A percentile compares a stretch with the other conserved stretches of the same genome.
phyloP scores from a whole-genome alignment of 2,797 vertebrate species.

The Melanotaenia maccullochi region DNA sequence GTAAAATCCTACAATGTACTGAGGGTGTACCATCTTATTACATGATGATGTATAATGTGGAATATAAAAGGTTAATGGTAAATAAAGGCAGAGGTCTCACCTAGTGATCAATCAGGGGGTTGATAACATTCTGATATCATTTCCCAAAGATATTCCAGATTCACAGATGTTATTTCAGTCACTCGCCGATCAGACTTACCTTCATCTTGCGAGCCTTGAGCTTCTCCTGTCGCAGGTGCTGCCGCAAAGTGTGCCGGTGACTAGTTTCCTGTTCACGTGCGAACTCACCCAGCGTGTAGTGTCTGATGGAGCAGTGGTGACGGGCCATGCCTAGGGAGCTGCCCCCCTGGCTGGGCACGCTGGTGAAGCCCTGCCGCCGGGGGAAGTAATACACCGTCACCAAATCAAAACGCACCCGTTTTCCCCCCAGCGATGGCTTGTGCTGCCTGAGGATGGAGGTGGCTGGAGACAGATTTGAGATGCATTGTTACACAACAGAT shows the following conservation, averaged over 20 bases:
- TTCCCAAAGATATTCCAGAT: not conserved
- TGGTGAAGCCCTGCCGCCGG: constrained; percentile 94
- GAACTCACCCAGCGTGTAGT: constrained; percentile 94
- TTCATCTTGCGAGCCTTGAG: constrained; percentile 95
- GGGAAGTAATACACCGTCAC: constrained; percentile 97
- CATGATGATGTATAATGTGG: not conserved
- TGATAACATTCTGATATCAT: not conserved
- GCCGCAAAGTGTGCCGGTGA: constrained; percentile 89
- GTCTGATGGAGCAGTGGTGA: constrained; percentile 90
- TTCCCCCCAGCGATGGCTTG: constrained; percentile 87
- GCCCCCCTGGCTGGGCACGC: constrained; percentile 95
- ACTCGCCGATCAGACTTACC: constrained; percentile 69
- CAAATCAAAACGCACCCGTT: constrained; percentile 93
- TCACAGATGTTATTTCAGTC: not conserved
- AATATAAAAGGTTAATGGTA: not conserved
- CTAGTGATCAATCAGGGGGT: not conserved
- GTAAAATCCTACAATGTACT: not conserved
- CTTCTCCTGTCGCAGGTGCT: constrained; percentile 95
- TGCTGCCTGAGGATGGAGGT: constrained; percentile 93
- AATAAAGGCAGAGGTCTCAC: not conserved
- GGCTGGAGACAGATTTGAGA: constrained; percentile 75
- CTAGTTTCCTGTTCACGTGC: constrained; percentile 92
- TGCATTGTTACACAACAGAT: constrained; percentile 2
- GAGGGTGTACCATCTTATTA: not conserved
- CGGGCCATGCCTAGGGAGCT: constrained; percentile 96